phyloP scores from a whole-genome alignment of 2,888 invertebrate genomes.

The Mactromeris polynyma region DNA sequence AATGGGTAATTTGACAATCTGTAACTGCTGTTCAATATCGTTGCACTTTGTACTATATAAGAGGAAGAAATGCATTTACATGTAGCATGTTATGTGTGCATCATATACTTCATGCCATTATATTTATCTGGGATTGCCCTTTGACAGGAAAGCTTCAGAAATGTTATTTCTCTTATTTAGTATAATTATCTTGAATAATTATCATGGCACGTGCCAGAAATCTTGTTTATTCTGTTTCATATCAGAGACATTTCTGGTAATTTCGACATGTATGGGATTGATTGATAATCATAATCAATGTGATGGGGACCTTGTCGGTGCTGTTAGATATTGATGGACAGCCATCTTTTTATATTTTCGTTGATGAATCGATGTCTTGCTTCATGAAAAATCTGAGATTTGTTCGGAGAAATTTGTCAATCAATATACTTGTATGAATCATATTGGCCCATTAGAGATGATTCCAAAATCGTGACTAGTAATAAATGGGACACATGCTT shows the following conservation, averaged over 20 bases:
- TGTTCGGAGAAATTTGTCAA: slow-evolving; percentile 48
- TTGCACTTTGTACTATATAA: neutral
- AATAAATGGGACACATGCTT: slow-evolving; percentile 10
- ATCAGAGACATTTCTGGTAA: neutral
- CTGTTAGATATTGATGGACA: slow-evolving; percentile 7
- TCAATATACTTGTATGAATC: slow-evolving; percentile 68
- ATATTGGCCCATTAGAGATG: slow-evolving; percentile 45
- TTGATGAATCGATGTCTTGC: slow-evolving; percentile 45
- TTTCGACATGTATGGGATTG: slow-evolving; percentile 18
- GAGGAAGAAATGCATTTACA: neutral
- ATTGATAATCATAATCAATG: neutral
- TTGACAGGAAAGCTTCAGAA: neutral
- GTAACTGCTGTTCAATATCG: neutral
- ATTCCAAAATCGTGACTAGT: slow-evolving; percentile 25
- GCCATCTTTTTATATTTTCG: slow-evolving; percentile 18
- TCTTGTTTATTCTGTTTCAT: slow-evolving; percentile 7
- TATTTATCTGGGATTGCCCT: neutral
- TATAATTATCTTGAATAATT: slow-evolving; percentile 15
- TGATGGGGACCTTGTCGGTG: neutral
- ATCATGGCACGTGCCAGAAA: slow-evolving; percentile 1
- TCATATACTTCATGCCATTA: neutral
- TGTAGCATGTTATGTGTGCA: neutral
- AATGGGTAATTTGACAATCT: neutral
- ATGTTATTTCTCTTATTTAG: slow-evolving; percentile 13
- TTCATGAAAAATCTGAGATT: slow-evolving; percentile 31